These are phyloP conservation scores for Sesamia nonagrioides DNA, from an alignment of 1,140 invertebrate species.

Conservation along the genomic window DNA sequence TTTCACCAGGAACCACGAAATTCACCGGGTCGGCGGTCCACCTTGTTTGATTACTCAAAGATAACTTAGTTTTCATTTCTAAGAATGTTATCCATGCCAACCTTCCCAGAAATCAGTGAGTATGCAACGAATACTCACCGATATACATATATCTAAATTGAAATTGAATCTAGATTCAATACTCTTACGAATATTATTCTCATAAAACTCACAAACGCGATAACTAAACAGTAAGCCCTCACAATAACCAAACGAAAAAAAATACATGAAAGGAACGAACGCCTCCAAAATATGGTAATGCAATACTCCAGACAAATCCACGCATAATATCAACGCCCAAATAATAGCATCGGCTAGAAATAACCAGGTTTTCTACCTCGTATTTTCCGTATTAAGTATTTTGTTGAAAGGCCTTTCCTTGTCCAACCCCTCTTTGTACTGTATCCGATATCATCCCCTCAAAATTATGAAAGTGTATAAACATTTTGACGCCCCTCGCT, in stretches of 20 bases:
- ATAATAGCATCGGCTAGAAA: constrained; percentile 66
- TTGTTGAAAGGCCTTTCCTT: constrained; percentile 78
- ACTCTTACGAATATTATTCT: neutral
- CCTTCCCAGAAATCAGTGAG: no score
- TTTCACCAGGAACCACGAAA: no score
- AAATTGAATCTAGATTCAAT: neutral
- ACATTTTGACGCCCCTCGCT: constrained; percentile 83
- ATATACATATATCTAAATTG: neutral
- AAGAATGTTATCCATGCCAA: no score
- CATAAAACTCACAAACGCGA: neutral
- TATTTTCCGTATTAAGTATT: constrained; percentile 83
- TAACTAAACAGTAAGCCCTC: neutral
- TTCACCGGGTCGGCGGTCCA: no score
- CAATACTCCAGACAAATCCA: constrained; percentile 62
- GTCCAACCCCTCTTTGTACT: constrained; percentile 67
- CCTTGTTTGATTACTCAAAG: no score
- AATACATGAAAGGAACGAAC: constrained; percentile 38
- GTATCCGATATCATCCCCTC: constrained; percentile 81
- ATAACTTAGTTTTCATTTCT: no score
- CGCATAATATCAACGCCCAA: constrained; percentile 57
- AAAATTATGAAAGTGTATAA: constrained; percentile 87
- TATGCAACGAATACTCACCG: no score
- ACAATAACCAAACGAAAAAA: constrained; percentile 2
- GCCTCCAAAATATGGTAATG: constrained; percentile 62
- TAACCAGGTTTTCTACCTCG: constrained; percentile 76